Evolutionary conservation across 2,888 invertebrate species (phyloP).

Genomic region (Coenonympha arcania): DNA sequence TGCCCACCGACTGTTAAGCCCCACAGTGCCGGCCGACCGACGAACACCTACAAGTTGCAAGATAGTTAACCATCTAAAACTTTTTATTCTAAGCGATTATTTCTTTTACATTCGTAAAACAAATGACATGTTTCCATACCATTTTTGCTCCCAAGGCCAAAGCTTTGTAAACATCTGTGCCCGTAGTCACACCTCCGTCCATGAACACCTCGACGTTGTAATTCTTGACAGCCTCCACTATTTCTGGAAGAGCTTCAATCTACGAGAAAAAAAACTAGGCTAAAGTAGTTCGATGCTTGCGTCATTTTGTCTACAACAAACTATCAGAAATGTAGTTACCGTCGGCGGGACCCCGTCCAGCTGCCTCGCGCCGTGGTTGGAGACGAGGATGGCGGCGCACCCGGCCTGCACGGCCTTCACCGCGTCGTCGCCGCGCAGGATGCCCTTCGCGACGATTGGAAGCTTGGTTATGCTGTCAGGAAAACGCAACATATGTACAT

Average conservation of each 20-base stretch:
- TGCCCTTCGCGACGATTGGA: conserved; percentile 89
- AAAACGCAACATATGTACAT: too few relatives aligned
- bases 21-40: conserved; percentile 91
- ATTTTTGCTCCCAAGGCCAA: conserved; percentile 91
- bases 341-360: conserved; percentile 88
- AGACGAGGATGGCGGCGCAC: conserved; percentile 87
- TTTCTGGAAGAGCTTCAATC: conserved; percentile 89
- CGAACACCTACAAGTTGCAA: conserved; percentile 76
- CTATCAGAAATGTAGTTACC: conserved; percentile 55
- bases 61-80: background rate
- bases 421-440: conserved; percentile 91
- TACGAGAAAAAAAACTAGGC: conserved; percentile 42
- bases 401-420: conserved; percentile 81
- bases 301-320: too few relatives aligned
- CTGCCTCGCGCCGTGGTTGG: conserved; percentile 95
- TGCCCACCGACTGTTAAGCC: conserved; percentile 85
- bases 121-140: conserved; percentile 75
- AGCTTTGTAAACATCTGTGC: conserved; percentile 92
- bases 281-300: too few relatives aligned
- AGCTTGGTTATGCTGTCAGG: conserved; percentile 77
- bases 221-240: conserved; percentile 79
- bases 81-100: background rate
- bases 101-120: background rate
- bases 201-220: conserved; percentile 84
- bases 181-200: conserved; percentile 89